These are phyloP conservation scores for Elymnias hypermnestra DNA, from an alignment of 1,140 invertebrate species.

Conservation along the genomic window DNA sequence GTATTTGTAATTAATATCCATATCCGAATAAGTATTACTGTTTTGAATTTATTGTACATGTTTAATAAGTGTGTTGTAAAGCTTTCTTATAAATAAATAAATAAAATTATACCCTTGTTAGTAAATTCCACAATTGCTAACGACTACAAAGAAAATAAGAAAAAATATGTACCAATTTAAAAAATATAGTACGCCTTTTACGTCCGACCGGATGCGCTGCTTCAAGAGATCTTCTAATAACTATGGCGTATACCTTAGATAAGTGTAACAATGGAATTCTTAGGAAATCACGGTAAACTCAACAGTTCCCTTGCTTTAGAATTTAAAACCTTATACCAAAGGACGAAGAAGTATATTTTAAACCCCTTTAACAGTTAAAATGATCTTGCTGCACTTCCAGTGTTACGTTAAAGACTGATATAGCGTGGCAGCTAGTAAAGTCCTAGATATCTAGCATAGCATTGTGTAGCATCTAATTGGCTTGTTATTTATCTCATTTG, in stretches of 20 bases:
- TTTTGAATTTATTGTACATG: no score
- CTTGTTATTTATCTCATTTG: conserved; percentile 2
- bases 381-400: conserved; percentile 10
- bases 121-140: no score
- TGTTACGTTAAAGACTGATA: conserved; percentile 7
- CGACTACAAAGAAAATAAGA: no score
- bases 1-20: no score
- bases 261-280: conserved; percentile 42
- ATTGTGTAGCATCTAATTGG: conserved; percentile 2
- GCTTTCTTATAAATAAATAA: no score
- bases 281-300: conserved; percentile 35
- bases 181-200: background rate
- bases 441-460: conserved; percentile 1
- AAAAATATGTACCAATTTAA: no score
- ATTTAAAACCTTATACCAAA: conserved; percentile 4
- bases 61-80: no score
- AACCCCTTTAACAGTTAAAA: background rate
- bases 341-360: conserved; percentile 14
- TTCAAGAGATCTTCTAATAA: conserved; percentile 18
- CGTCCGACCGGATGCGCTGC: conserved; percentile 4
- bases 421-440: conserved; percentile 1
- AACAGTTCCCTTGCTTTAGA: conserved; percentile 3
- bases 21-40: no score
- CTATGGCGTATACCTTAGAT: conserved; percentile 37
- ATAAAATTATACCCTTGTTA: no score